Conservation (phyloP, 2,888 invertebrate genomes). For the Caenorhabditis doughertyi region DNA sequence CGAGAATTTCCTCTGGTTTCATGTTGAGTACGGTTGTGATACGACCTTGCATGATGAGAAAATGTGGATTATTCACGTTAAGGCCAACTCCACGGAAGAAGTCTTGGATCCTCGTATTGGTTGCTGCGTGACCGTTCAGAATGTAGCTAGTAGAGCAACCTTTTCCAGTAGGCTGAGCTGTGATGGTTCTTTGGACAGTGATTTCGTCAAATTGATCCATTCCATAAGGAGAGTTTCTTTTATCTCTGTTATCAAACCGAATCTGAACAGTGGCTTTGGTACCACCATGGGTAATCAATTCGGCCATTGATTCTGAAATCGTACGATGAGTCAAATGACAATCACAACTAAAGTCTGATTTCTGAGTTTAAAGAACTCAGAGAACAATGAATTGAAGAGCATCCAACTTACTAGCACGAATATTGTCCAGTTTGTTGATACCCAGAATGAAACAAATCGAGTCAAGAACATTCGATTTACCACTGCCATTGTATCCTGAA, state of each 20-base stretch:
- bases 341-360: too few relatives aligned
- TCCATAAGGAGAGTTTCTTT: slow-evolving; percentile 90
- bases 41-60: slow-evolving; percentile 97
- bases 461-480: slow-evolving; percentile 88
- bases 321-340: too few relatives aligned
- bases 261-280: slow-evolving; percentile 96
- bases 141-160: slow-evolving; percentile 88
- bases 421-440: slow-evolving; percentile 89
- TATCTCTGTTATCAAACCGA: slow-evolving; percentile 91
- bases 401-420: slow-evolving; percentile 71
- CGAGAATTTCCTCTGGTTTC: slow-evolving; percentile 96
- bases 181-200: slow-evolving; percentile 84
- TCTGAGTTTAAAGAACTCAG: too few relatives aligned
- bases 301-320: slow-evolving; percentile 90
- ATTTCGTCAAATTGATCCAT: slow-evolving; percentile 94
- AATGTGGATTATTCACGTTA: slow-evolving; percentile 99
- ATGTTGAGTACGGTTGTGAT: slow-evolving; percentile 99
- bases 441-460: slow-evolving; percentile 98
- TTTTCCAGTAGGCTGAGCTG: slow-evolving; percentile 67
- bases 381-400: too few relatives aligned
- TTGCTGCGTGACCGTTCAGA: slow-evolving; percentile 93
- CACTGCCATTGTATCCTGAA: slow-evolving; percentile 73
- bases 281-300: slow-evolving; percentile 97
- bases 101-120: slow-evolving; percentile 88
- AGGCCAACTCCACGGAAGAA: slow-evolving; percentile 96